These are phyloP conservation scores for Spilogale gracilis DNA, from an alignment of 2,113 vertebrate genomes.

Conservation along the genomic window DNA sequence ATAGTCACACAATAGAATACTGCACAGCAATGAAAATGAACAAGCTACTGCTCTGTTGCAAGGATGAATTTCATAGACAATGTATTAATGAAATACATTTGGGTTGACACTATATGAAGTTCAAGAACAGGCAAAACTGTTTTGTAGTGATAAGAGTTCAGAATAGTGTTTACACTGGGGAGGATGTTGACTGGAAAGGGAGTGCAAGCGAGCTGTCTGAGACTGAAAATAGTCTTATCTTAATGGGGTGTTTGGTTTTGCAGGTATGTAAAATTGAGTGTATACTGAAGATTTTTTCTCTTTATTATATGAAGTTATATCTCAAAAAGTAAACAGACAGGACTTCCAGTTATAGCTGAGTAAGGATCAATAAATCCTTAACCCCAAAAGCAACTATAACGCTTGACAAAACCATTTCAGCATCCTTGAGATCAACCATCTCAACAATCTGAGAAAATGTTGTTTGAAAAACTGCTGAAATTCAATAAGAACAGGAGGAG, in stretches of 20 bases:
- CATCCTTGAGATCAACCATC: neutral
- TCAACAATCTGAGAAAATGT: neutral
- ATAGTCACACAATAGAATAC: neutral
- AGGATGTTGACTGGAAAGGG: neutral
- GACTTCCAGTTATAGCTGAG: neutral
- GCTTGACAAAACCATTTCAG: neutral
- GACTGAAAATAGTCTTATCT: neutral
- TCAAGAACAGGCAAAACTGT: neutral
- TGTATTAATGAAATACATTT: neutral
- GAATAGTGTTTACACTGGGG: neutral
- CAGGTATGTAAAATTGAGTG: neutral
- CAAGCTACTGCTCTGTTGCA: neutral
- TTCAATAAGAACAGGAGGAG: neutral
- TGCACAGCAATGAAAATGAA: neutral
- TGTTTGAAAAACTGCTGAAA: neutral
- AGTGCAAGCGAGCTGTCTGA: neutral
- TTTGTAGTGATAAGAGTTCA: neutral
- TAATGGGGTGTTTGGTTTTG: neutral
- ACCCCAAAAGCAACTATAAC: neutral
- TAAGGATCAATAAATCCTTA: neutral
- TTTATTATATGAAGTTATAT: neutral
- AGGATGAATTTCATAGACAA: neutral
- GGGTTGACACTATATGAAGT: neutral
- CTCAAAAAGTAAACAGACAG: neutral
- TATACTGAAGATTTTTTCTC: neutral